These are phyloP conservation scores for Chauna torquata DNA, from an alignment of 2,113 vertebrate genomes.

Conservation along the genomic window DNA sequence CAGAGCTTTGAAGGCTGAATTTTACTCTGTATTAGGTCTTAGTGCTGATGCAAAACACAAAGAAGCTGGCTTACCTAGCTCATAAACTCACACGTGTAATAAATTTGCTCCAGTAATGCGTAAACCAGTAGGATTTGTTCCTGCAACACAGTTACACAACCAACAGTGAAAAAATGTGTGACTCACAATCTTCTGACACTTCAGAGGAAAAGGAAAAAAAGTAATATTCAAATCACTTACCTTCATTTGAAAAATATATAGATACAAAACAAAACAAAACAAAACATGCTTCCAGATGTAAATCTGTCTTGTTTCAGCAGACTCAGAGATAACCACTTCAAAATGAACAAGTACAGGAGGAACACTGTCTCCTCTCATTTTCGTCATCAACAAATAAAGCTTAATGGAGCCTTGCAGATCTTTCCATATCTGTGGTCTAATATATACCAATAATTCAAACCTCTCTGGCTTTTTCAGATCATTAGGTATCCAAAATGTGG, in stretches of 20 bases:
- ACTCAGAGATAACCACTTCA: not conserved
- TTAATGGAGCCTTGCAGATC: not conserved
- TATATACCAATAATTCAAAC: not conserved
- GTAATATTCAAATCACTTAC: rapidly evolving
- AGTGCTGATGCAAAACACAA: not conserved
- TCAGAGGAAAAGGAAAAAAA: not conserved
- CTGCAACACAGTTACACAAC: not conserved
- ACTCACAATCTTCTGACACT: not conserved
- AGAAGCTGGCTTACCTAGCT: rapidly evolving
- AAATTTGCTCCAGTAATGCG: not conserved
- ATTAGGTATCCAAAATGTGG: not conserved
- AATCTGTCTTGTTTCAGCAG: not conserved
- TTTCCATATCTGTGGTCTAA: not conserved
- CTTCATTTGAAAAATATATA: not conserved
- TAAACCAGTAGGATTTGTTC: not conserved
- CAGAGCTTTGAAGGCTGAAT: not conserved
- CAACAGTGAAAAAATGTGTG: not conserved
- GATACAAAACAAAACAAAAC: too few relatives aligned
- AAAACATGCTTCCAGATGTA: not conserved
- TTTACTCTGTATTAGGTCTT: not conserved
- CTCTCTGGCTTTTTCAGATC: rapidly evolving
- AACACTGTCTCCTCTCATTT: not conserved
- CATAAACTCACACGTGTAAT: not conserved
- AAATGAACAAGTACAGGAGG: not conserved
- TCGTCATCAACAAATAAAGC: not conserved